Base-by-base conservation (phyloP, 1,140 invertebrate species). In the Himalopsyche phryganea region DNA sequence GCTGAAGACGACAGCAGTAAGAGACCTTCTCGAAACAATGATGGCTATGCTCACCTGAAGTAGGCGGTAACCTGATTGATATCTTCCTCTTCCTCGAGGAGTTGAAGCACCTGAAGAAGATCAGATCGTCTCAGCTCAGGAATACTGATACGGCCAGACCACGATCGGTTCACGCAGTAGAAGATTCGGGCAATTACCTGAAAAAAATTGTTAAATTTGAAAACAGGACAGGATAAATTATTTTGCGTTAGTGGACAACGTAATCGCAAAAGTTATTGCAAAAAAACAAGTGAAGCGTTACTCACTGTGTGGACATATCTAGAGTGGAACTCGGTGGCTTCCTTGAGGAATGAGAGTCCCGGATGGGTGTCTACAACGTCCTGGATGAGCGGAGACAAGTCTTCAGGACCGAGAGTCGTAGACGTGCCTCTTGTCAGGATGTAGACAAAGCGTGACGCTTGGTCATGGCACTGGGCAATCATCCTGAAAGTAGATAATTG, bases 341-440 rank as follows among this genome's bases (percentile, higher is more conserved):
- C 94, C 73, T 96, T 94, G 11, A 99, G 82, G 79, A 98, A 98
- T 38, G 87, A 93, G 52, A 99, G 81, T 41, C 97, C 97, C 2
- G 97, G 96, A 83, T 99, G 96, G n/a, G 96, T 96, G 71, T 99
- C 95, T 17, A 99, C 96, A 1, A 99, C 92, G 78, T 99, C 98
- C 79, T 98, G 92, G 40, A 96, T 88, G 58, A 98, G 74, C 13
- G 92, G 87, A 65, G 96, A 89, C 69, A 99, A 89, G 77, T 99
- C 96, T 69, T 91, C 88, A 0, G 88, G 87, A 7, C 85, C 79
- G 50, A 91, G 79, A 61, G 80, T 83, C 61, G 71, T 75, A 65
- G 83, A 80, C 49, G 82, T 77, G 19, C 86, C 86, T 36, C 83
- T 75, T 1, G 88, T 89, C 20, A 94, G 75, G 33, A 96, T 89